Conservation (phyloP, 2,797 vertebrate species). For the Chelon labrosus region DNA sequence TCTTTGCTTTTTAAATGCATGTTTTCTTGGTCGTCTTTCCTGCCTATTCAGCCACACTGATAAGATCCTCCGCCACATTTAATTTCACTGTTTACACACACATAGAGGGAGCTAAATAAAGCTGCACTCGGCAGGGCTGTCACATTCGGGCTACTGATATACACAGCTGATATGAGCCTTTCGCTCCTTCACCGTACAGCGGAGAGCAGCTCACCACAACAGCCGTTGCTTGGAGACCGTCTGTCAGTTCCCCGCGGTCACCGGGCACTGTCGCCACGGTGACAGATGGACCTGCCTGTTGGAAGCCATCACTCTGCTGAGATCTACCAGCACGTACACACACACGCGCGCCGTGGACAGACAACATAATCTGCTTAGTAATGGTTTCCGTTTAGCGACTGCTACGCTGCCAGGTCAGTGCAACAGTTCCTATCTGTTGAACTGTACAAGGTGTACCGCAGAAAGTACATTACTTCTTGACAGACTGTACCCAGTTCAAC, state of each 20-base stretch:
- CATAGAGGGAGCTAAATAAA: conserved; percentile 29
- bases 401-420: conserved; percentile 66
- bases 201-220: conserved; percentile 45
- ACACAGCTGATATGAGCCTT: conserved; percentile 49
- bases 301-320: conserved; percentile 70
- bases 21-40: conserved; percentile 9
- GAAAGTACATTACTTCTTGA: conserved; percentile 6
- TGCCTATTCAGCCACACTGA: conserved; percentile 8
- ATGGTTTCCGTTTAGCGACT: conserved; percentile 78
- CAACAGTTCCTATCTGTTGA: conserved; percentile 46
- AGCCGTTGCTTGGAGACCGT: conserved; percentile 79
- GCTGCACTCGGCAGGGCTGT: conserved; percentile 29
- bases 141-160: conserved; percentile 46
- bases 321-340: conserved; percentile 40
- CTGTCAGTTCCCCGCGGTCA: conserved; percentile 71
- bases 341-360: conserved; percentile 33
- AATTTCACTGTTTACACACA: conserved; percentile 29
- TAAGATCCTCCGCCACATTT: conserved; percentile 30
- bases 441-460: conserved; percentile 1
- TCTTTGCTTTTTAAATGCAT: not conserved
- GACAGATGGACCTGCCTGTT: conserved; percentile 83
- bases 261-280: conserved; percentile 68
- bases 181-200: conserved; percentile 44
- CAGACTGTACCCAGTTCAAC: conserved; percentile 1
- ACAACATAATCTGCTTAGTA: conserved; percentile 79